phyloP scores from a whole-genome alignment of 1,140 invertebrate genomes.

The Acarapis woodi region DNA sequence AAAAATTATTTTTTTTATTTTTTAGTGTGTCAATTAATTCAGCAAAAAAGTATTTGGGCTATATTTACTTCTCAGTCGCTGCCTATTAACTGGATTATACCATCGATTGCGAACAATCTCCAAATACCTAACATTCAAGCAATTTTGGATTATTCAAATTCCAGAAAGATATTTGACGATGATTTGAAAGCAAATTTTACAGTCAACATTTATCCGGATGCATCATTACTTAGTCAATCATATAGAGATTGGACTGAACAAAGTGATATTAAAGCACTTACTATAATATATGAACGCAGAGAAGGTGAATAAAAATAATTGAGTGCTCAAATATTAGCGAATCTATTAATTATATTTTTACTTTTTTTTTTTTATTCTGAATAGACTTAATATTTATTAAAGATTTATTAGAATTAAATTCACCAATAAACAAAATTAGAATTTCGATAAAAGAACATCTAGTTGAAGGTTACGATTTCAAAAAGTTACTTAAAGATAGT shows the following conservation, averaged over 20 bases:
- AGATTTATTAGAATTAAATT: not conserved
- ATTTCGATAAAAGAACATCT: not conserved
- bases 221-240: conserved; percentile 42
- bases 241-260: conserved; percentile 59
- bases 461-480: not conserved
- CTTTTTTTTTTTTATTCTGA: not conserved
- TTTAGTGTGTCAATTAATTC: not conserved
- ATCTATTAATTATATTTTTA: not conserved
- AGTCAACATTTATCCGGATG: conserved; percentile 76
- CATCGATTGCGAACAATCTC: not conserved
- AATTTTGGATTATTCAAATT: not conserved
- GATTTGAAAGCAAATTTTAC: conserved; percentile 22
- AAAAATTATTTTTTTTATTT: not conserved
- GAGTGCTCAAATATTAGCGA: not conserved
- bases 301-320: conserved; percentile 30
- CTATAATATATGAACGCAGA: conserved; percentile 82
- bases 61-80: not conserved
- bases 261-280: conserved; percentile 70
- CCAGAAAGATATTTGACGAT: not conserved
- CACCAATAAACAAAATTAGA: not conserved
- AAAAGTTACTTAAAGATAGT: not conserved
- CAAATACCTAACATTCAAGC: not conserved
- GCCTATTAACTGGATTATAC: not conserved
- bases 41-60: not conserved
- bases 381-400: not conserved